These are phyloP conservation scores for Sapayoa aenigma DNA, from an alignment of 2,113 vertebrate species.

Conservation along the genomic window DNA sequence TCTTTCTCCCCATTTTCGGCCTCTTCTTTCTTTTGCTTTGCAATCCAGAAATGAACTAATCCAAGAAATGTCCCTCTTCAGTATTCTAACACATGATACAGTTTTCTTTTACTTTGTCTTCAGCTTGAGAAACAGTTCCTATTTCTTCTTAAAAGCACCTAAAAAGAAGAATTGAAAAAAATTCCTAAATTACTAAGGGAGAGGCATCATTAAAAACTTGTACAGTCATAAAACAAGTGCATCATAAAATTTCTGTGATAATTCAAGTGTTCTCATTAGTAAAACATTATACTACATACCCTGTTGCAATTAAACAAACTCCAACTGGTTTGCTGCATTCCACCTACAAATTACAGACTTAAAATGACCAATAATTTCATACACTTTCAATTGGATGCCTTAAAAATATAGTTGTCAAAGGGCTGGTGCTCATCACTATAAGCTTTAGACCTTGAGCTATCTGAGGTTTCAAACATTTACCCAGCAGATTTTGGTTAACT, in stretches of 20 bases:
- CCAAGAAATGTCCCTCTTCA: slow-evolving; percentile 76
- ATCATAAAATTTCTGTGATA: neutral
- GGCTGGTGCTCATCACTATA: neutral
- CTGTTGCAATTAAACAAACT: neutral
- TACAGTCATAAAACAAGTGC: neutral
- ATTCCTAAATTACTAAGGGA: neutral
- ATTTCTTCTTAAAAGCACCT: slow-evolving; percentile 62
- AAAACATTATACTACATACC: neutral
- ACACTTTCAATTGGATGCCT: neutral
- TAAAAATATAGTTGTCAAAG: neutral
- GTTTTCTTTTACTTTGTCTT: slow-evolving; percentile 69
- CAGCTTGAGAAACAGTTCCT: slow-evolving; percentile 37
- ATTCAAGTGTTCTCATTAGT: neutral
- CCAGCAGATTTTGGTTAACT: neutral
- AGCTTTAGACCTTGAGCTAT: neutral
- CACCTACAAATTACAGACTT: neutral
- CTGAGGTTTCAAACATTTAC: neutral
- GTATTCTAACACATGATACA: slow-evolving; percentile 90
- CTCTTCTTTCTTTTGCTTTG: slow-evolving; percentile 78
- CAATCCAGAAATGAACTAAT: slow-evolving; percentile 84
- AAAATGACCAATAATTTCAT: neutral
- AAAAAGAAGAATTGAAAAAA: slow-evolving; percentile 7
- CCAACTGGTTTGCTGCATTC: neutral
- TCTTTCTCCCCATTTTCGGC: slow-evolving; percentile 95
- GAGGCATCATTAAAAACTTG: neutral